phyloP scores from a whole-genome alignment of 2,888 invertebrate genomes.

The Drosophila emarginata region DNA sequence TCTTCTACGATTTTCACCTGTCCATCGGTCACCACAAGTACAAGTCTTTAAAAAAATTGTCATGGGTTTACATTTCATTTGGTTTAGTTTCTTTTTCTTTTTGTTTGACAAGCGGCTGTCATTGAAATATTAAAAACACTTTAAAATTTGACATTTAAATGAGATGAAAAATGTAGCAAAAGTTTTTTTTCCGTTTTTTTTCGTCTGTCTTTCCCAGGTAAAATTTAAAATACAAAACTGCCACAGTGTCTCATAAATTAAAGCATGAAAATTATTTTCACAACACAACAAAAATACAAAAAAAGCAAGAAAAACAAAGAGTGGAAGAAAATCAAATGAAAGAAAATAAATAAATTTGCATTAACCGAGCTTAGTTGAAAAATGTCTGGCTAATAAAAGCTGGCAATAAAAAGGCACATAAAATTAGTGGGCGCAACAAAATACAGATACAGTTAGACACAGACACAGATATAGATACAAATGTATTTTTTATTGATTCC shows the following conservation, averaged over 20 bases:
- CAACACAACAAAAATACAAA: slow-evolving; percentile 10
- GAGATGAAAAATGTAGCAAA: slow-evolving; percentile 36
- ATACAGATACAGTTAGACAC: slow-evolving; percentile 10
- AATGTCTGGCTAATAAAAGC: slow-evolving; percentile 73
- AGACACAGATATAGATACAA: slow-evolving; percentile 44
- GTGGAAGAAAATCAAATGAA: slow-evolving; percentile 36
- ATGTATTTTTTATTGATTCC: slow-evolving; percentile 65
- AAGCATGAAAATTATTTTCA: slow-evolving; percentile 48
- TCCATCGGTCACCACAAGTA: background rate
- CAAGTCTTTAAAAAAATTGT: slow-evolving; percentile 39
- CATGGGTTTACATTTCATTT: slow-evolving; percentile 59
- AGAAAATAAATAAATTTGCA: slow-evolving; percentile 73
- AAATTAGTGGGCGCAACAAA: slow-evolving; percentile 61
- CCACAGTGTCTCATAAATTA: slow-evolving; percentile 55
- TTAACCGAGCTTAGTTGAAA: slow-evolving; percentile 69
- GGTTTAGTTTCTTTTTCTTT: slow-evolving; percentile 10
- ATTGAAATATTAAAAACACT: slow-evolving; percentile 79
- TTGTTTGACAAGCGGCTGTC: slow-evolving; percentile 72
- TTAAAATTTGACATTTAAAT: slow-evolving; percentile 65
- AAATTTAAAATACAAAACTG: slow-evolving; percentile 36
- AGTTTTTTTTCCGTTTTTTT: slow-evolving; percentile 29
- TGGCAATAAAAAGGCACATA: slow-evolving; percentile 73
- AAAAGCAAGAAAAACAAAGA: slow-evolving; percentile 1
- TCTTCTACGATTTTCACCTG: slow-evolving; percentile 57
- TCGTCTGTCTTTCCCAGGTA: slow-evolving; percentile 51